Conservation (phyloP, 2,797 vertebrate genomes). For the Propithecus deckenii region DNA sequence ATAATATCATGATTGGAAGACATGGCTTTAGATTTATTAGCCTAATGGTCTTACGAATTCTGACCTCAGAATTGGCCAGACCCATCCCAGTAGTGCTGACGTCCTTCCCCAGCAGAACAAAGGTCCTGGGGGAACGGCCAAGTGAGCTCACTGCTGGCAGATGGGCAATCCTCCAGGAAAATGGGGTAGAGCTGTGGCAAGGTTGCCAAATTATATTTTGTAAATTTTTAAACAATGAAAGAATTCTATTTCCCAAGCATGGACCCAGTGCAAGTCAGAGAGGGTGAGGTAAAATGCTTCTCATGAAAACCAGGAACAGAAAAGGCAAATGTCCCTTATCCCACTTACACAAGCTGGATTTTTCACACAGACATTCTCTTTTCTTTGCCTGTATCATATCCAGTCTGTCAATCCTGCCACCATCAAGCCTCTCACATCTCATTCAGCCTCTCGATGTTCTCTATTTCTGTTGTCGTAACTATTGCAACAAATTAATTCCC, state of each 20-base stretch:
- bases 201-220: neutral
- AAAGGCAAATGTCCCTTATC: neutral
- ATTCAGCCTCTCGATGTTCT: neutral
- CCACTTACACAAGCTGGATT: neutral
- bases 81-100: neutral
- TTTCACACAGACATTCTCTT: neutral
- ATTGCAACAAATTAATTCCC: neutral
- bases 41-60: neutral
- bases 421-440: neutral
- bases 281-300: neutral
- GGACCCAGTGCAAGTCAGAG: neutral
- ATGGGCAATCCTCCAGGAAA: neutral
- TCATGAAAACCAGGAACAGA: neutral
- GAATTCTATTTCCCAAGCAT: neutral
- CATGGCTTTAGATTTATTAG: neutral
- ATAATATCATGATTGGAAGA: neutral
- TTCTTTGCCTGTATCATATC: neutral
- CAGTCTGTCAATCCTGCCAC: neutral
- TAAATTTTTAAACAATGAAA: neutral
- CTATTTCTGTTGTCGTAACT: neutral
- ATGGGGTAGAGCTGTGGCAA: neutral
- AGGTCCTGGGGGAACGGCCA: fast-evolving
- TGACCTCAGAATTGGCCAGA: neutral
- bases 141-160: neutral
- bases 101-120: neutral